Evolutionary conservation across 2,888 invertebrate genomes (phyloP).

Genomic region (Synanthedon tipuliformis): DNA sequence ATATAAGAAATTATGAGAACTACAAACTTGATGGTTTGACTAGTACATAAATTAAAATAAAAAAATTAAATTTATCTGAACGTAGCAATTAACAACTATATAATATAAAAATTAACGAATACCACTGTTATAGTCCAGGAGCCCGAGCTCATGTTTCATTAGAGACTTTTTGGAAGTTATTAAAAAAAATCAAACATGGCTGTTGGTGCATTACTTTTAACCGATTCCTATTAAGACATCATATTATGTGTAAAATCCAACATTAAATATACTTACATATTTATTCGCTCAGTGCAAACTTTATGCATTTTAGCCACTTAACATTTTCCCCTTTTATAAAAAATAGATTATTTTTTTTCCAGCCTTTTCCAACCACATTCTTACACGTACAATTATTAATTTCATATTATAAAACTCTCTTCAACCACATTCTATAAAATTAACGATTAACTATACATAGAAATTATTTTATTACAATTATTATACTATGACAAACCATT

Average conservation of each 20-base stretch:
- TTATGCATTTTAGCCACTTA: conserved; percentile 59
- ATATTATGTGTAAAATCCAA: neutral
- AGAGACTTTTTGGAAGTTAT: no score
- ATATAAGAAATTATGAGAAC: conserved; percentile 11
- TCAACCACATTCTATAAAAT: conserved; percentile 1
- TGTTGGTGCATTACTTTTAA: neutral
- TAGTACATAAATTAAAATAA: conserved; percentile 38
- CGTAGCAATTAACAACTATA: neutral
- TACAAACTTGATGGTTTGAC: conserved; percentile 49
- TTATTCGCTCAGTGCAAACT: conserved; percentile 3
- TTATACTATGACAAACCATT: no score
- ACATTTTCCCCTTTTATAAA: conserved; percentile 52
- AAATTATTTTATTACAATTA: conserved; percentile 1
- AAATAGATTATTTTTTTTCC: conserved; percentile 16
- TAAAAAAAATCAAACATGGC: no score
- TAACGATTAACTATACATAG: conserved; percentile 1
- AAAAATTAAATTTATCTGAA: neutral
- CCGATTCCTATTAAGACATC: neutral
- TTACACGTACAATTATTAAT: conserved; percentile 28
- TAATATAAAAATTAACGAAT: no score
- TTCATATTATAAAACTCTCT: conserved; percentile 43
- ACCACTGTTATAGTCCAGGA: no score
- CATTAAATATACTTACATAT: neutral
- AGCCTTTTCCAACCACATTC: conserved; percentile 14
- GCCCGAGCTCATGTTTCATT: no score